phyloP scores from a whole-genome alignment of 2,888 invertebrate genomes.

The Oeneis ivallda region DNA sequence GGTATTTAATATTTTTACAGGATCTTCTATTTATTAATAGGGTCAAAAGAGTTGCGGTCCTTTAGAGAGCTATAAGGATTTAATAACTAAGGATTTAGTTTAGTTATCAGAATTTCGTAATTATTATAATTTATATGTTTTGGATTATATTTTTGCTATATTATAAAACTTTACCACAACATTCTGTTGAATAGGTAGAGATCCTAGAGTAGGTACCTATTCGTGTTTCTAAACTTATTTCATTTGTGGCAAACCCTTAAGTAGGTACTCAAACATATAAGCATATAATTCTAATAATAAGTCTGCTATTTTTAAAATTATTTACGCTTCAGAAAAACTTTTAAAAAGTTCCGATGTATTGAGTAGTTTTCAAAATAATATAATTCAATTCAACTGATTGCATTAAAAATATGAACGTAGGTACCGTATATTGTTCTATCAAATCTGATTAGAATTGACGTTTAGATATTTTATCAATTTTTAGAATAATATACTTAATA shows the following conservation, averaged over 20 bases:
- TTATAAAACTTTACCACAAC: background rate
- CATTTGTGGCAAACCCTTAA: background rate
- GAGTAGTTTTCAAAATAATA: constrained; percentile 20
- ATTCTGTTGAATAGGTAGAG: constrained; percentile 11
- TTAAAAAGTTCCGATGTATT: constrained; percentile 9
- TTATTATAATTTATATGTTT: too few species aligned
- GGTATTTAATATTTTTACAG: too few species aligned
- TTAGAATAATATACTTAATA: constrained; percentile 53
- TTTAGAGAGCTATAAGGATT: too few species aligned
- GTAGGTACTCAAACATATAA: background rate
- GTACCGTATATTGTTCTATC: constrained; percentile 44
- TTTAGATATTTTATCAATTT: constrained; percentile 68
- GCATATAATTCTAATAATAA: background rate
- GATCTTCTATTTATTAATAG: too few species aligned
- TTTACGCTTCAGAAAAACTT: constrained; percentile 9
- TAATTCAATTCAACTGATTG: constrained; percentile 22
- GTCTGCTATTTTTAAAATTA: constrained; percentile 3
- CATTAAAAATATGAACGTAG: constrained; percentile 32
- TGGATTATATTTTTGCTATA: too few species aligned
- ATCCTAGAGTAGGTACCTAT: background rate
- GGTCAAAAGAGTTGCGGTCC: too few species aligned
- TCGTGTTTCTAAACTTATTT: background rate
- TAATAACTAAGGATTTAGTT: background rate
- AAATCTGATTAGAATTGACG: constrained; percentile 63
- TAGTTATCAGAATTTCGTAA: background rate